Base-by-base conservation (phyloP, 2,797 vertebrate genomes). In the Valencia hispanica region DNA sequence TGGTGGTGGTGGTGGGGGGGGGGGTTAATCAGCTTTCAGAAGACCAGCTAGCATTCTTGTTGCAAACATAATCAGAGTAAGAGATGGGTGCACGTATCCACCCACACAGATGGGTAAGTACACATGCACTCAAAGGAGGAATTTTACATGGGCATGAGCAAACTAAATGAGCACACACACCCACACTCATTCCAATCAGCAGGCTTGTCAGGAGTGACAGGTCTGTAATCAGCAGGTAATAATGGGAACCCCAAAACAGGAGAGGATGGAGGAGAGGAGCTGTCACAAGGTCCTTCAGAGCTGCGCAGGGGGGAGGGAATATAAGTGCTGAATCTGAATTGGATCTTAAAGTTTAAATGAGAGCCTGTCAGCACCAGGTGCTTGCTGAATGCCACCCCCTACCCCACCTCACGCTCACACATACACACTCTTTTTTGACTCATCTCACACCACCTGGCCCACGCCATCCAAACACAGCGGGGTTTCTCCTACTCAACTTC, bases 191-290 rank as follows among this genome's bases (percentile, higher is more conserved):
- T 81, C 83, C 88, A 93, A 92, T 92, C 92, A 92, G 74, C 41
- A 20, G 70, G 77, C 74, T 84, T 88, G 86, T 89, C 86, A 86
- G 72, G 71, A 84, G 68, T 85, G 91, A 89, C 91, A 90, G 91
- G 78, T 87, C 87, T 90, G 88, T 90, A 92, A 94, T 94, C 92
- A 93, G 87, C 74, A 88, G 86, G 89, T 89, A 91, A 90, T 90
- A 83, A 91, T 73, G 74, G 84, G 79, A 80, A 73, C 75, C 83
- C 86, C 41, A 61, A 9, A 74, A 82, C 74, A 72, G 57, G 48
- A 68, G 55, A 47, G 51, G n/a, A 32, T 36, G 73, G 20, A 76
- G 72, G 41, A 66, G 72, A 55, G 73, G 73, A 89, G 79, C 78
- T 89, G 89, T 91, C 90, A 91, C 66, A 12, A 73, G 83, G 76